These are phyloP conservation scores for Epicauta chinensis DNA, from an alignment of 1,140 invertebrate species.

Conservation along the genomic window DNA sequence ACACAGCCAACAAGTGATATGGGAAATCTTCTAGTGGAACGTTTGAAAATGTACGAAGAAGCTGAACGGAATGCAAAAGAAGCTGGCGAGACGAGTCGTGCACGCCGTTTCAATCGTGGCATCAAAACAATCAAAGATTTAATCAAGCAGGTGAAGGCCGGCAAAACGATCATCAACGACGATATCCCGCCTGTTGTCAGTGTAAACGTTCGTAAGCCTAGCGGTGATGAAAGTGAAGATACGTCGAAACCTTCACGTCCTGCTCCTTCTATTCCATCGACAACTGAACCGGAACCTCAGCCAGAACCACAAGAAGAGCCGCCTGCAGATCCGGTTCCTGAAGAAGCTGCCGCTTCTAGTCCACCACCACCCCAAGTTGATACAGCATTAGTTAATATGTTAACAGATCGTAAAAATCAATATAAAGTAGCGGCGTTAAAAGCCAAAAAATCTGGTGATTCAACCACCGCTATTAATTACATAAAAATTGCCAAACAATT, in stretches of 20 bases:
- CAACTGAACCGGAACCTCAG: slow-evolving; percentile 10
- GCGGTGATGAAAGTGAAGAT: not conserved
- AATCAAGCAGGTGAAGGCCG: slow-evolving; percentile 60
- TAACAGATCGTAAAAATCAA: slow-evolving; percentile 54
- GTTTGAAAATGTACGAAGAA: slow-evolving; percentile 69
- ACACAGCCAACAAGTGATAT: slow-evolving; percentile 42
- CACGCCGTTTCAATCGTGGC: slow-evolving; percentile 67
- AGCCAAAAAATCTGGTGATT: slow-evolving; percentile 75
- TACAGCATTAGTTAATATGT: slow-evolving; percentile 11
- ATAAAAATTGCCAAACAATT: slow-evolving; percentile 84
- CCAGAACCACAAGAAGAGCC: slow-evolving; percentile 4
- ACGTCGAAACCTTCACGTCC: slow-evolving; percentile 20
- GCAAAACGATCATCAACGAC: slow-evolving; percentile 59
- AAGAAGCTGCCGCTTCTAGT: not conserved
- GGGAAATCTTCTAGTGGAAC: slow-evolving; percentile 58
- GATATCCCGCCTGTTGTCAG: slow-evolving; percentile 73
- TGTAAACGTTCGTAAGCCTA: slow-evolving; percentile 39
- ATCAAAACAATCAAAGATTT: slow-evolving; percentile 75
- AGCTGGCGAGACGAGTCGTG: slow-evolving; percentile 63
- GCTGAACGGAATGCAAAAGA: slow-evolving; percentile 72
- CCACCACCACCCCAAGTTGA: slow-evolving; percentile 18
- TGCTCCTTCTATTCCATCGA: slow-evolving; percentile 20
- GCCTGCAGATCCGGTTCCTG: slow-evolving; percentile 11
- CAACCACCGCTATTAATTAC: slow-evolving; percentile 63
- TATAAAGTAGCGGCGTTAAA: slow-evolving; percentile 81